These are phyloP conservation scores for Acanthococcus lagerstroemiae DNA, from an alignment of 2,888 invertebrate species.

Conservation along the genomic window DNA sequence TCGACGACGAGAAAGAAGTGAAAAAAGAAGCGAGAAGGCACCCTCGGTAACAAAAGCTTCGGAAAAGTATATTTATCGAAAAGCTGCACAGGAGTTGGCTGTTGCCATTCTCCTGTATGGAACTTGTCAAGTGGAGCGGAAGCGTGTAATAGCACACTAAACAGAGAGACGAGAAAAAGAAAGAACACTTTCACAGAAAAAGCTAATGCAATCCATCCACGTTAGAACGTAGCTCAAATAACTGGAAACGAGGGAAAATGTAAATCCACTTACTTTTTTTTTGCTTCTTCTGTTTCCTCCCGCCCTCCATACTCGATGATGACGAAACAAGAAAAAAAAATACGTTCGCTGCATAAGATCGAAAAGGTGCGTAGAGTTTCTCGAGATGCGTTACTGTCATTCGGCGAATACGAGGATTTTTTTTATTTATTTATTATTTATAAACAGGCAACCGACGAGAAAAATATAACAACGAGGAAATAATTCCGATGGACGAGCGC, in stretches of 20 bases:
- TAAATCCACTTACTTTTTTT: constrained; percentile 22
- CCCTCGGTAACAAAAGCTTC: constrained; percentile 15
- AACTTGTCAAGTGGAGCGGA: constrained; percentile 30
- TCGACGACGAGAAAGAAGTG: neutral
- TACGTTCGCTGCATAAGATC: neutral
- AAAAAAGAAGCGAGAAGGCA: constrained; percentile 9
- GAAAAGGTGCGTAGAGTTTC: neutral
- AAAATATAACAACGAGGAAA: no score
- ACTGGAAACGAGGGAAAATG: constrained; percentile 29
- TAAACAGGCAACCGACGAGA: no score
- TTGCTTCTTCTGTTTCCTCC: neutral
- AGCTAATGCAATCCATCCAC: constrained; percentile 30
- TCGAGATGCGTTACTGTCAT: no score
- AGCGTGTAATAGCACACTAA: constrained; percentile 28
- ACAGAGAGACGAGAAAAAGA: constrained; percentile 17
- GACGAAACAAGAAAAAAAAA: neutral
- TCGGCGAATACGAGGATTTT: no score
- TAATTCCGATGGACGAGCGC: no score
- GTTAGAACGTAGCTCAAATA: constrained; percentile 27
- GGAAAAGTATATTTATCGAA: constrained; percentile 17
- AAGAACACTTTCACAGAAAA: constrained; percentile 27
- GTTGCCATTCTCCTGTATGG: constrained; percentile 20
- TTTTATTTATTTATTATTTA: no score
- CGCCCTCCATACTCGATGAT: neutral
- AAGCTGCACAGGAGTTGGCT: constrained; percentile 26